Evolutionary conservation across 1,140 invertebrate species (phyloP).

Genomic region (Eciton burchellii): DNA sequence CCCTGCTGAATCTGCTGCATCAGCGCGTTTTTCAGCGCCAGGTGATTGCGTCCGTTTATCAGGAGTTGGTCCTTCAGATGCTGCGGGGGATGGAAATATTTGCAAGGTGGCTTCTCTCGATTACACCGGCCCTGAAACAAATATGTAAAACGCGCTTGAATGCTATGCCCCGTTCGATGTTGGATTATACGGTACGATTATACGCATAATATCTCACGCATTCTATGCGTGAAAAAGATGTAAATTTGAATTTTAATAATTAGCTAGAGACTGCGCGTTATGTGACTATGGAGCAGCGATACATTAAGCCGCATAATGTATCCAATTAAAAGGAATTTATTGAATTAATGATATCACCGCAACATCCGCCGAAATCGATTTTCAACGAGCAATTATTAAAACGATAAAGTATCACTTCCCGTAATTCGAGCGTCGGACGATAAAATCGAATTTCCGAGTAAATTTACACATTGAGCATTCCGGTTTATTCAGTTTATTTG

Average conservation of each 20-base stretch:
- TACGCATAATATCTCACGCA: too few relatives aligned
- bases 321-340: neutral
- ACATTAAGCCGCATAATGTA: neutral
- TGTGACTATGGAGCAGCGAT: neutral
- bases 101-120: constrained; percentile 99
- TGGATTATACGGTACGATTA: neutral
- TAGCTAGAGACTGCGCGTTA: neutral
- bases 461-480: neutral
- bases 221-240: too few relatives aligned
- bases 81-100: constrained; percentile 99
- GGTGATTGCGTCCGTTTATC: constrained; percentile 99
- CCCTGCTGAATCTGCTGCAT: constrained; percentile 96
- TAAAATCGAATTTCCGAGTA: neutral
- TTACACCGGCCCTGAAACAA: constrained; percentile 98
- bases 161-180: neutral
- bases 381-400: neutral
- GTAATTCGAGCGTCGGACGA: neutral
- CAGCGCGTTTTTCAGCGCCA: constrained; percentile 98
- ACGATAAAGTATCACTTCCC: neutral
- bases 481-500: neutral
- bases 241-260: neutral
- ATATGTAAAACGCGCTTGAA: constrained; percentile 37
- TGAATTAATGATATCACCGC: neutral
- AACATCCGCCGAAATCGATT: neutral
- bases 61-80: constrained; percentile 99